phyloP scores from a whole-genome alignment of 2,888 invertebrate genomes.

The Plagiodera versicolora region DNA sequence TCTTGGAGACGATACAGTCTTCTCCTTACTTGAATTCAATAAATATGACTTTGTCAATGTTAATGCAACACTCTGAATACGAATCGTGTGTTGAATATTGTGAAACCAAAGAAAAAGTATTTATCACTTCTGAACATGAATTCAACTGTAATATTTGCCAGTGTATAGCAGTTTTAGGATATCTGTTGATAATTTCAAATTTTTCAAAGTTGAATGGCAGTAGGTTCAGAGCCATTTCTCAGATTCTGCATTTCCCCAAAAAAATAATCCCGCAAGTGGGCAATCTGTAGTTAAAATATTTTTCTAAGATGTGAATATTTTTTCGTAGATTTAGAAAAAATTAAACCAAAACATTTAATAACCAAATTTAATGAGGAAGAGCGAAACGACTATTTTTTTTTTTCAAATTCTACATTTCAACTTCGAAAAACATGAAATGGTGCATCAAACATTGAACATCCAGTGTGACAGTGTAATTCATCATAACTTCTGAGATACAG shows the following conservation, averaged over 20 bases:
- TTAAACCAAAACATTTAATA: background rate
- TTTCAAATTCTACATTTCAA: too few species aligned
- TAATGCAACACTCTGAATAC: too few species aligned
- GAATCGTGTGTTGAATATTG: constrained; percentile 40
- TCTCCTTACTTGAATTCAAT: too few species aligned
- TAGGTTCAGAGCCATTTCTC: background rate
- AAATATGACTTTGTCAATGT: too few species aligned
- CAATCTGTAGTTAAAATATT: background rate
- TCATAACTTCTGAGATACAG: too few species aligned
- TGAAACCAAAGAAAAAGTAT: constrained; percentile 45
- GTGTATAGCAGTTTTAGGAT: constrained; percentile 28
- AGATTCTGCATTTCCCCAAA: background rate
- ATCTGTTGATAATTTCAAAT: background rate
- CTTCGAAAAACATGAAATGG: too few species aligned
- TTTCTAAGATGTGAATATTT: background rate
- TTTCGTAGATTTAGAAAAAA: background rate
- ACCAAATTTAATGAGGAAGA: background rate
- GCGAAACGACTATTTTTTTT: background rate
- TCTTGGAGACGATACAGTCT: too few species aligned
- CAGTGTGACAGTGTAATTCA: too few species aligned
- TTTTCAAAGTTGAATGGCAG: background rate
- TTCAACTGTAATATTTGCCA: constrained; percentile 31
- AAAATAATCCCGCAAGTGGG: background rate
- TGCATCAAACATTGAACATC: too few species aligned
- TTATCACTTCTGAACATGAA: constrained; percentile 34